Evolutionary conservation across 2,888 invertebrate genomes (phyloP), one percentile per base, ranked within the genome.

Genomic region (Diplolepis rosae): DNA sequence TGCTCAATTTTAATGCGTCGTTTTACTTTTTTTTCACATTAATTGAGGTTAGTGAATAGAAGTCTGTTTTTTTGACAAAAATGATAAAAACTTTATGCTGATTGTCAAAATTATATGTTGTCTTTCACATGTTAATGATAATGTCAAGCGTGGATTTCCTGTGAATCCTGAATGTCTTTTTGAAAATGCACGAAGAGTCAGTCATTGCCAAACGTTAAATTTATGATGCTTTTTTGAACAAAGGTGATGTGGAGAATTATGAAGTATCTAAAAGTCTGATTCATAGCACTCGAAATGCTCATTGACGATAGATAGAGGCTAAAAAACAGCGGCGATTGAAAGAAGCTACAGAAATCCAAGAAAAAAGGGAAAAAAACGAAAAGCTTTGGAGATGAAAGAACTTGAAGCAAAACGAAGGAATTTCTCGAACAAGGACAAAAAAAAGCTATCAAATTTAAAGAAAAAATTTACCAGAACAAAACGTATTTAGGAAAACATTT

Each of bases 111-210:
- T 71, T 7, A 65, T 78, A 13, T 22, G 71, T 3, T 76, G 73
- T 68, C 42, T 81, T 48, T 78, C 74, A 9, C 78, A 80, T 66
- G 80, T 79, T 6, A 79, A 81, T 61, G 80, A 79, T 7, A 71
- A 69, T 32, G 70, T 80, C 1, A 77, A 81, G 75, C 71, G 77
- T 69, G 79, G 79, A 0, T 81, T 80, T 66, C 76, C 79, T 2
- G 50, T 76, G n/a, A 79, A 79, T 51, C 71, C 72, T 65, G 76
- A 79, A 71, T 78, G 74, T 48, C 48, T 78, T 18, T 66, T 78
- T 13, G 79, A 77, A 56, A 80, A 80, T 67, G 39, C 27, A 65
- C 15, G 74, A 77, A 68, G 68, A 72, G 52, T 72, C 71, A 30
- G 61, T 77, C 7, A 68, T 79, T 22, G 76, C 74, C 30, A 70